Conservation (phyloP, 2,888 invertebrate genomes). For the Tiphia femorata region DNA sequence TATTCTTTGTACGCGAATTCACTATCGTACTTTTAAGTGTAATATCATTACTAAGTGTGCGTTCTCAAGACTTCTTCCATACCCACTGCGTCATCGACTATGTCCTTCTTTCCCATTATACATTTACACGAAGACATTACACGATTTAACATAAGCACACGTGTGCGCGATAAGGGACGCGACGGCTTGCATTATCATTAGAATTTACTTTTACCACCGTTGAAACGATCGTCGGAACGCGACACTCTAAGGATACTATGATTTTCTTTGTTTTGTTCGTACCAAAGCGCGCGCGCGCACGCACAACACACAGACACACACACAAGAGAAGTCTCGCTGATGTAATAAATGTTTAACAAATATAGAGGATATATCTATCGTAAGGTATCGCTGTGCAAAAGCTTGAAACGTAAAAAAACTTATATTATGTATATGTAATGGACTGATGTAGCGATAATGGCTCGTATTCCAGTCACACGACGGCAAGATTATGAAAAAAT, state of each 20-base stretch:
- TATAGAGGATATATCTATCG: constrained; percentile 16
- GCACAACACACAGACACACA: too few species aligned
- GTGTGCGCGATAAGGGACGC: too few species aligned
- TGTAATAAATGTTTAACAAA: constrained; percentile 35
- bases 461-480: too few species aligned
- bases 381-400: too few species aligned
- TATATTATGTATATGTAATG: too few species aligned
- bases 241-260: neutral
- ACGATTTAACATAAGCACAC: too few species aligned
- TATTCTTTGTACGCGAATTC: neutral
- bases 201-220: neutral
- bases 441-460: too few species aligned
- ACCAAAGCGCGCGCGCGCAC: neutral
- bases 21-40: neutral
- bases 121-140: too few species aligned
- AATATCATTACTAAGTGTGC: neutral
- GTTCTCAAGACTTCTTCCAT: neutral
- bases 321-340: constrained; percentile 9
- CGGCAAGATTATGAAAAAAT: too few species aligned
- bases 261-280: neutral
- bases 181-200: neutral
- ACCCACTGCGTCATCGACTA: neutral
- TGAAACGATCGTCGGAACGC: neutral
- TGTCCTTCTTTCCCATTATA: neutral
- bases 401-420: too few species aligned